Conservation (phyloP, 2,888 invertebrate species). For the Hedya salicella region DNA sequence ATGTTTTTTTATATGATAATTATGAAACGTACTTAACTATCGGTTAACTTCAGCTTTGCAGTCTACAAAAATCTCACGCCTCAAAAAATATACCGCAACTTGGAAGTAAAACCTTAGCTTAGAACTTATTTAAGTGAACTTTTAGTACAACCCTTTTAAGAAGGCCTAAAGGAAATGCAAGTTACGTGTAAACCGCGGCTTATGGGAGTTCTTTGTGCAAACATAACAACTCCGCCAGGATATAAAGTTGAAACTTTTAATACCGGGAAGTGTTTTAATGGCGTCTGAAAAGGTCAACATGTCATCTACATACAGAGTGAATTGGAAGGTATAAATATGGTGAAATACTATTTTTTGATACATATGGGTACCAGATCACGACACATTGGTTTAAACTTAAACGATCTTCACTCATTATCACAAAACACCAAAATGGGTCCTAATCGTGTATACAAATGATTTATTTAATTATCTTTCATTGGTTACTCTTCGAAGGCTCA, state of each 20-base stretch:
- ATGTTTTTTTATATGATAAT: not conserved
- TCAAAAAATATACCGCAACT: slow-evolving; percentile 8
- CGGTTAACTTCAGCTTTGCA: not conserved
- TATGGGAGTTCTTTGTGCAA: slow-evolving; percentile 32
- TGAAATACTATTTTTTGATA: too few relatives aligned
- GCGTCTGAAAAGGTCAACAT: not conserved
- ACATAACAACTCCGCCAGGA: slow-evolving; percentile 22
- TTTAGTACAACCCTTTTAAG: slow-evolving; percentile 36
- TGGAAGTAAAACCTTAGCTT: slow-evolving; percentile 15
- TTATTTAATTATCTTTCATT: too few relatives aligned
- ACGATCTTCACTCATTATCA: too few relatives aligned
- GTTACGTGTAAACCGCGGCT: slow-evolving; percentile 37
- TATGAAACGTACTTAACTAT: not conserved
- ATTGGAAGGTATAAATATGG: too few relatives aligned
- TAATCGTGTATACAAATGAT: too few relatives aligned
- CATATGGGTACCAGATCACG: too few relatives aligned
- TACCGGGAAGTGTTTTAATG: slow-evolving; percentile 12
- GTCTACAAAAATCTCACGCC: not conserved
- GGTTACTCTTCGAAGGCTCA: too few relatives aligned
- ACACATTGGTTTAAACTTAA: too few relatives aligned
- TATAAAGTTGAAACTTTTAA: slow-evolving; percentile 36
- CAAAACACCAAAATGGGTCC: too few relatives aligned
- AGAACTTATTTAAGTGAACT: slow-evolving; percentile 27
- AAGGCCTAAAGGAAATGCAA: slow-evolving; percentile 33
- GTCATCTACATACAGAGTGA: not conserved